Evolutionary conservation across 2,888 invertebrate species (phyloP), one percentile per base, ranked within the genome.

Genomic region (Oeneis ivallda): DNA sequence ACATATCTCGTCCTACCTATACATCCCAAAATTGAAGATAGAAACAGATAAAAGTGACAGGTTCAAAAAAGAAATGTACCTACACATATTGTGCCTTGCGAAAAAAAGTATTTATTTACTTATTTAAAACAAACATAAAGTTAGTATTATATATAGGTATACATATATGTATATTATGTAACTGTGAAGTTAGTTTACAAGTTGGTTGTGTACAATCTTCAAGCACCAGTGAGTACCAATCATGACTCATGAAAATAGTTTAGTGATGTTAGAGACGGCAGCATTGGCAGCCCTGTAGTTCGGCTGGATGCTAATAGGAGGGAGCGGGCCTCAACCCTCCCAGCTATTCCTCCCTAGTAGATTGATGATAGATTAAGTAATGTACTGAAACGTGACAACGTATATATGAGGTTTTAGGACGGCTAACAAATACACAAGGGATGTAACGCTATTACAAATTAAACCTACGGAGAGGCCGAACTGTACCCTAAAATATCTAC

Each of bases 311-410:
- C 71, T 73, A 73, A 74, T 71, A 70, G 71, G 70, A 73, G 76
- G 75, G 75, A 67, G 72, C 68, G 70, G 58, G 69, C 70, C 72
- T 71, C 71, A 67, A 56, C 43, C 66, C 70, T 69, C 69, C 64
- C 67, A 66, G 32, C 62, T 65, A 66, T 61, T 72, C 71, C 80
- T 73, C 79, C 77, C 77, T 74, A 72, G 64, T 65, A 74, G 73
- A 75, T 79, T 72, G 75, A 79, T 77, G 79, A 80, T 79, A 80
- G 77, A 82, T 79, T 77, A 77, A 76, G 70, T 72, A 74, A 76
- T 73, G 74, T 76, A 73, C 69, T 67, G 70, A 70, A 49, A 60
- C 60, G 60, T 60, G 60, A 60, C 49, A 60, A 60, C 37, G 47
- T 60, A 60, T 19, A 13, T 60, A 50, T 59, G 32, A 17, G 9